Base-by-base conservation (phyloP, 2,888 invertebrate species). In the Melinaea marsaeus region DNA sequence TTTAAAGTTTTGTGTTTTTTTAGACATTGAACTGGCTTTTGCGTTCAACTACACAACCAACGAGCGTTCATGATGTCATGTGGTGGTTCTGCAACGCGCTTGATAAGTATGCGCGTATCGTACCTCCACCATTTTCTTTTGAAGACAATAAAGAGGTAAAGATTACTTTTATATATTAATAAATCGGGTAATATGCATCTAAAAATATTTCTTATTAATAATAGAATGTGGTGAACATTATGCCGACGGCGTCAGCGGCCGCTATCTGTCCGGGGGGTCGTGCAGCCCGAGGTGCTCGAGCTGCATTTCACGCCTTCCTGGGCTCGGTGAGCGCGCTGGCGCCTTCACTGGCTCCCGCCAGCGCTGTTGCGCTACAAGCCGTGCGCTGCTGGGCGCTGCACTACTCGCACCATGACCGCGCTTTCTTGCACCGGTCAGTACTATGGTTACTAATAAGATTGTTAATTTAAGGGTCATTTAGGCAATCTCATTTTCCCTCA, bases 61-160 rank as follows among this genome's bases (percentile, higher is more conserved):
- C 95, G 4, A 96, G 97, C 78, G 92, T 99, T 32, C 98, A 99
- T 75, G 99, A 99, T 86, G 92, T 99, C 9, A 93, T 99, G 81
- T 99, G 99, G 99, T 98, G 97, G 96, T 98, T 98, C 81, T 96
- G 98, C 33, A 94, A 95, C 13, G 95, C 98, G 0, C 90, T 98
- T 48, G 94, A 95, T 86, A 84, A 85, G 35, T 90, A 80, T 69
- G 85, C 87, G 11, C 73, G 82, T 0, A 78, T 85, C 2, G 79
- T 82, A 47, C 84, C 86, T 1, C 79, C 82, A 11, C 79, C 80
- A 0, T 66, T 71, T 0, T 59, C 75, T 0, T 33, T 79, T 13
- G 86, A 85, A 9, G 86, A 88, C 13, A 83, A 82, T 60, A 86
- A 81, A 68, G 87, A 88, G 78, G 89, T 86, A 70, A 66, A n/a